Conservation (phyloP, 1,140 invertebrate genomes). For the Medauroidea extradentata region DNA sequence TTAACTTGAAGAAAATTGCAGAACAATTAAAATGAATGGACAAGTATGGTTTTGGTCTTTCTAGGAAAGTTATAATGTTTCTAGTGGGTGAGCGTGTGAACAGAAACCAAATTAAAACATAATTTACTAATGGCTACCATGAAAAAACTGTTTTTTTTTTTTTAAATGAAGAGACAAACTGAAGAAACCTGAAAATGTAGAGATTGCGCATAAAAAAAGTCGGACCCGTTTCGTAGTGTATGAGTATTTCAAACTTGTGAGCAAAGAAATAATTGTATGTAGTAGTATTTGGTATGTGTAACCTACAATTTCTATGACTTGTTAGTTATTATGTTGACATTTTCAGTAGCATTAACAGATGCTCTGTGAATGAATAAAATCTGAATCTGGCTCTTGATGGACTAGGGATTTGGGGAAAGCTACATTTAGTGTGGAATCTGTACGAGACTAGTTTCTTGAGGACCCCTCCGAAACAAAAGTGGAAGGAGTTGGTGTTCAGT, state of each 20-base stretch:
- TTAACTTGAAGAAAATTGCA: neutral
- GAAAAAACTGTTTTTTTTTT: conserved; percentile 7
- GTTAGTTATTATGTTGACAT: too few relatives aligned
- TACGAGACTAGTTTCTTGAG: conserved; percentile 35
- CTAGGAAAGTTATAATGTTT: conserved; percentile 6
- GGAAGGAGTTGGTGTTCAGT: conserved; percentile 24
- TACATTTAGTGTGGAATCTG: conserved; percentile 32
- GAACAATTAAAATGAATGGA: neutral
- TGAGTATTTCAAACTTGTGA: conserved; percentile 28
- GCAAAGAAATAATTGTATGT: too few relatives aligned
- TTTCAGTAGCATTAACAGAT: too few relatives aligned
- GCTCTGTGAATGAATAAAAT: too few relatives aligned
- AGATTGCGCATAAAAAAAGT: conserved; percentile 32
- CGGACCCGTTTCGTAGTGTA: conserved; percentile 30
- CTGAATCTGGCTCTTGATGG: conserved; percentile 22
- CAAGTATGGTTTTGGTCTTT: conserved; percentile 10
- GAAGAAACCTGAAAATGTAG: conserved; percentile 30
- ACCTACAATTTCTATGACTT: too few relatives aligned
- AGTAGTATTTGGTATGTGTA: too few relatives aligned
- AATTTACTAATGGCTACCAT: conserved; percentile 6
- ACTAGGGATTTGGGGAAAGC: conserved; percentile 21
- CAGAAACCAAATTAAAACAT: conserved; percentile 7
- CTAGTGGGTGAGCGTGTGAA: conserved; percentile 5
- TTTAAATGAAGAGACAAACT: too few relatives aligned
- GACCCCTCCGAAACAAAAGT: conserved; percentile 34